phyloP scores from a whole-genome alignment of 2,797 vertebrate species.

The Poecilia velifera region DNA sequence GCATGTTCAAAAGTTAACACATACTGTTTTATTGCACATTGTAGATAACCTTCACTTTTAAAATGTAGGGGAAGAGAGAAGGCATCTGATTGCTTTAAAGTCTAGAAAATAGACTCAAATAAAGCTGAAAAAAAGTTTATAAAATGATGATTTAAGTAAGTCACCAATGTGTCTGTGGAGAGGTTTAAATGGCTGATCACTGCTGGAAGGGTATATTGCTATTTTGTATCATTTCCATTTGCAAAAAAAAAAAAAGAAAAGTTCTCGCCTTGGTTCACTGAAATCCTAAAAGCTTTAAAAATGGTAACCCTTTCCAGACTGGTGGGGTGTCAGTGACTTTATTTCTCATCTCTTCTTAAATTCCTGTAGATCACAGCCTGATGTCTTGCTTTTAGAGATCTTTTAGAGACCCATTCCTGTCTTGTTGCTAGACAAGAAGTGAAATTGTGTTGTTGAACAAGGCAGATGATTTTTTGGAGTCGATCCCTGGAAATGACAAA shows the following conservation, averaged over 20 bases:
- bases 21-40: conserved; percentile 15
- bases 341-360: background rate
- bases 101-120: background rate
- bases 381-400: background rate
- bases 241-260: background rate
- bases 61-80: background rate
- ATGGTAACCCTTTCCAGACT: background rate
- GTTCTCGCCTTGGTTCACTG: background rate
- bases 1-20: conserved; percentile 42
- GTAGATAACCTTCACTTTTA: background rate
- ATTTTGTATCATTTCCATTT: background rate
- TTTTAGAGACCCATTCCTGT: background rate
- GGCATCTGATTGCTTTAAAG: background rate
- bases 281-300: background rate
- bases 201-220: background rate
- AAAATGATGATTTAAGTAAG: background rate
- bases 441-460: conserved; percentile 39
- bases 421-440: background rate
- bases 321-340: background rate
- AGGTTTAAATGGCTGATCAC: background rate
- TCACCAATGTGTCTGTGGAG: too few relatives aligned
- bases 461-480: conserved; percentile 55
- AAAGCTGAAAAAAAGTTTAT: too few relatives aligned
- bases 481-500: conserved; percentile 70
- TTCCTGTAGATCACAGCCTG: background rate